These are phyloP conservation scores for Rhodinocichla rosea DNA, from an alignment of 2,113 vertebrate species.

Conservation along the genomic window DNA sequence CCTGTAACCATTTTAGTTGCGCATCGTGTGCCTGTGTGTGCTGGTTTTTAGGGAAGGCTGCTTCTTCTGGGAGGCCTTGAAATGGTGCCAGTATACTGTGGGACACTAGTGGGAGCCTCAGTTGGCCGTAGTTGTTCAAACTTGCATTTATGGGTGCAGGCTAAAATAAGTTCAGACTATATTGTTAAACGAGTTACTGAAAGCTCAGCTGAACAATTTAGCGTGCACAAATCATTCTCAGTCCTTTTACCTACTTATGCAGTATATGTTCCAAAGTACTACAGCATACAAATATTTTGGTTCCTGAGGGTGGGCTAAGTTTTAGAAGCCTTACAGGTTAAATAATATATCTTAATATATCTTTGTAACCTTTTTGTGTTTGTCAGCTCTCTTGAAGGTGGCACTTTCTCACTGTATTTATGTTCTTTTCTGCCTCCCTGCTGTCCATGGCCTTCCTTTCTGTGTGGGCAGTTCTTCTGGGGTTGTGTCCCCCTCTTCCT, in stretches of 20 bases:
- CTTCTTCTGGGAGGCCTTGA: neutral
- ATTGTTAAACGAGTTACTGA: conserved; percentile 8
- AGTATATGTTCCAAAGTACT: neutral
- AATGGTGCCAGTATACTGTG: neutral
- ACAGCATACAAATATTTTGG: neutral
- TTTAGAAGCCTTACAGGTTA: neutral
- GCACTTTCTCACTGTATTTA: neutral
- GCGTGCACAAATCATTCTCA: neutral
- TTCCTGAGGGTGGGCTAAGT: neutral
- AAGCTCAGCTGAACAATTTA: neutral
- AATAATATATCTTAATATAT: neutral
- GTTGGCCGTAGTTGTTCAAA: neutral
- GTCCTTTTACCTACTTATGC: neutral
- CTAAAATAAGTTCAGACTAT: neutral
- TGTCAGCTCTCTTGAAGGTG: neutral
- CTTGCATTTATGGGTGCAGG: neutral
- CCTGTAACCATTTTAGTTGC: neutral
- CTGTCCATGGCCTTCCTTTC: neutral
- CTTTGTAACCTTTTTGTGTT: neutral
- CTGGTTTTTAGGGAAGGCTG: neutral
- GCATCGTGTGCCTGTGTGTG: neutral
- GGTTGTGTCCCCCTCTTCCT: neutral
- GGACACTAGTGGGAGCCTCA: neutral
- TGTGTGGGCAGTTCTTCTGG: neutral
- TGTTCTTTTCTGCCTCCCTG: accelerated